A percentile compares a stretch with the other conserved stretches of the same genome.
These are phyloP conservation scores for Chionoecetes opilio DNA, from an alignment of 1,140 invertebrate species.

Conservation along the genomic window DNA sequence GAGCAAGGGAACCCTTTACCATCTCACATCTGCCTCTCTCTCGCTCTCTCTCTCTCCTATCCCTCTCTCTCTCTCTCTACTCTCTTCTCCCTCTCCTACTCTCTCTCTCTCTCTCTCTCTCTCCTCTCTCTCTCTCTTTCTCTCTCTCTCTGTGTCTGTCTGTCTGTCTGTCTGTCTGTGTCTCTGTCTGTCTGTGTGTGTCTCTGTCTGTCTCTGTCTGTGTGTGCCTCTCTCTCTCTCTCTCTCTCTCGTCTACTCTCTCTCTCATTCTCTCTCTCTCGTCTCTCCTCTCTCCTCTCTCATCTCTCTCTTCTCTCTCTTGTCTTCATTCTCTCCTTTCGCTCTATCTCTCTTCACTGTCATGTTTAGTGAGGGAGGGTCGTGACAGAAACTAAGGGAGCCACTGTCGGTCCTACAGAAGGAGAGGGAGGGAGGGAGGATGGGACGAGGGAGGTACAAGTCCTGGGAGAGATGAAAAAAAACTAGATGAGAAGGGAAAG, in stretches of 20 bases:
- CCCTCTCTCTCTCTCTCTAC: background rate
- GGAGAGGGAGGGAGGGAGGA: background rate
- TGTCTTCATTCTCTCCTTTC: no score
- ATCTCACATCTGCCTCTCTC: background rate
- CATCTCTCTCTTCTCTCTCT: background rate
- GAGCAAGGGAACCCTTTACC: background rate
- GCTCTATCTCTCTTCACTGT: background rate
- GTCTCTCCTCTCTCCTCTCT: background rate
- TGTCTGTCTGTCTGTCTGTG: background rate
- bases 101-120: background rate
- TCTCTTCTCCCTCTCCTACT: background rate
- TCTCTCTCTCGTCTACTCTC: background rate
- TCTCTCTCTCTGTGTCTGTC: background rate
- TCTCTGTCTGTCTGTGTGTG: background rate
- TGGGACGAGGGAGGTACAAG: background rate
- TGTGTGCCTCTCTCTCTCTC: background rate
- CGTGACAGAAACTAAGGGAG: constrained; percentile 16
- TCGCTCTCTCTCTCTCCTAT: background rate
- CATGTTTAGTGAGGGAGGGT: background rate
- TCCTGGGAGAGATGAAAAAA: background rate
- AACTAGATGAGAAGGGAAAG: background rate
- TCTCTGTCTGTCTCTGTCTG: background rate
- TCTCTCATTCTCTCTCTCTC: background rate
- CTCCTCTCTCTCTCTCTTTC: background rate
- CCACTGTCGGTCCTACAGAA: background rate